Base-by-base conservation (phyloP, 2,113 vertebrate species). In the Antennarius striatus region DNA sequence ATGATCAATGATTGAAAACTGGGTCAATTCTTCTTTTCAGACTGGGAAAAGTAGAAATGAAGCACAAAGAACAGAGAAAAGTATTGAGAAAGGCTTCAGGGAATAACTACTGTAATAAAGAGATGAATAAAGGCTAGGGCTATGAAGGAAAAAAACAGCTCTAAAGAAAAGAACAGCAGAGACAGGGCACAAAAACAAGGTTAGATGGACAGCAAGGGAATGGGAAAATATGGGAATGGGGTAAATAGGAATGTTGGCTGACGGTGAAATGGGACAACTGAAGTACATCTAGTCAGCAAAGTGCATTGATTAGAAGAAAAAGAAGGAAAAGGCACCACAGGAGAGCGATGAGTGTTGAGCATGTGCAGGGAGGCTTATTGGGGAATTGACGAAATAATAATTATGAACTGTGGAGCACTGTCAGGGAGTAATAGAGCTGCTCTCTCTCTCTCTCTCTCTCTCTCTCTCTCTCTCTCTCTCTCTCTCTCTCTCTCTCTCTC, bases 291-390 rank as follows among this genome's bases (percentile, higher is more conserved):
- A 51, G 16, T 10, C 16, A 46, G 59, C 5, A 13, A 30, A 17
- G 17, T 4, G 22, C 5, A 57, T 47, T 4, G 51, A 42, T 14
- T 2, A 39, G 11, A 29, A 8, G 16, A 42, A 4, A 32, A 30
- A 32, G 39, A 17, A n/a, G 8, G 42, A 28, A 60, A 9, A 54
- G 47, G 36, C 28, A 73, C 42, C 53, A 56, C 51, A 53, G 40
- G 36, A 36, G 22, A 54, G 17, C 42, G n/a, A 32, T n/a, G 50
- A 59, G 57, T 52, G 59, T 22, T 49, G 63, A 53, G 48, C 10
- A 4, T 65, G 68, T 61, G 9, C 0, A n/a, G 28, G 50, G 47
- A 50, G 50, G 53, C 39, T 6, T 7, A 3, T 40, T 6, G 39
- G 10, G 39, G 39, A 40, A 10, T 6, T 40, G 39, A 40, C 39